Conservation (phyloP, 2,797 vertebrate genomes). For the Aphelocoma californica region DNA sequence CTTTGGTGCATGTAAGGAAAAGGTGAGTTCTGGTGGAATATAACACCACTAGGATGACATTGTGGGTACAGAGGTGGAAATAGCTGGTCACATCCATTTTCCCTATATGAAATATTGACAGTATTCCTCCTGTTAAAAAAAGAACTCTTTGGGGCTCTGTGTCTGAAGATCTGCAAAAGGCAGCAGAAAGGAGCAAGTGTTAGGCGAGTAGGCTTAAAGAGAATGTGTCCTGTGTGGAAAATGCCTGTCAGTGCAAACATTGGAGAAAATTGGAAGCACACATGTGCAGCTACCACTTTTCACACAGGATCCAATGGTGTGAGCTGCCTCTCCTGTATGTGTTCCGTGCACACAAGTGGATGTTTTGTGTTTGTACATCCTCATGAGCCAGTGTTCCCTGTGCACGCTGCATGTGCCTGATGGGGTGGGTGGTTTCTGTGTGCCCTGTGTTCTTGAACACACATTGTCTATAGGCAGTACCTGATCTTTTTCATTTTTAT, state of each 20-base stretch:
- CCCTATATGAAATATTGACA: neutral
- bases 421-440: accelerated
- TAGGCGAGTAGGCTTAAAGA: neutral
- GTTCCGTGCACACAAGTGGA: accelerated
- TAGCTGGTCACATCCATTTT: neutral
- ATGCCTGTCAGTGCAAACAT: accelerated
- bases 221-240: neutral
- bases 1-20: neutral
- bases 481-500: neutral
- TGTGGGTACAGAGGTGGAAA: neutral
- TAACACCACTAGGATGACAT: neutral
- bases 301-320: accelerated
- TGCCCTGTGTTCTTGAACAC: accelerated
- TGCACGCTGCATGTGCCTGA: too few species aligned
- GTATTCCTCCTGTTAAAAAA: neutral
- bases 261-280: neutral
- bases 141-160: neutral
- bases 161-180: neutral
- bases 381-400: neutral
- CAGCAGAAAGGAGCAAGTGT: neutral
- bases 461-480: neutral
- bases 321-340: neutral
- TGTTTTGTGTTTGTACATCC: neutral
- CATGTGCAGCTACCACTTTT: neutral
- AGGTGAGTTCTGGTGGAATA: neutral